Base-by-base conservation (phyloP, 2,113 vertebrate genomes). In the Oryzias celebensis region DNA sequence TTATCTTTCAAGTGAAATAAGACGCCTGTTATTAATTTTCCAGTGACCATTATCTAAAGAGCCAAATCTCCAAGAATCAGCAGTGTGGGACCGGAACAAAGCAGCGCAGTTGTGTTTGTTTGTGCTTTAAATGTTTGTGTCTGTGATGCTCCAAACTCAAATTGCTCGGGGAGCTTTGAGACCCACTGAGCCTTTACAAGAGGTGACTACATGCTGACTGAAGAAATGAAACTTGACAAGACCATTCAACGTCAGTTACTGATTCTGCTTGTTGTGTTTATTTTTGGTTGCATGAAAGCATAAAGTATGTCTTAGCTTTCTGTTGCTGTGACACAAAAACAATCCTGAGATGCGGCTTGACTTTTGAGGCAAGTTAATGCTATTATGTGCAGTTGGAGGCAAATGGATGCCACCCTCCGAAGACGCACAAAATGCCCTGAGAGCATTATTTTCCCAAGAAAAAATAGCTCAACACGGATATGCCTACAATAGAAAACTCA, bases 11-110 rank as follows among this genome's bases (percentile, higher is more conserved):
- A 75, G 68, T 80, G 68, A 80, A 86, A 84, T 63, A 72, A 84
- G 82, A 83, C 71, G 79, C 62, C 68, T 52, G 68, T 75, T 81
- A 81, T 87, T 90, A 84, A 82, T 80, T 68, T 68, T 68, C 68
- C 69, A 68, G 58, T 80, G 62, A 74, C 71, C 65, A 70, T 86
- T 82, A 83, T 31, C 60, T 63, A 52, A 69, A 75, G 64, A 77
- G 75, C 68, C 1, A 14, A 77, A 61, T 52, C 44, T 53, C 65
- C 76, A 77, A 76, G 58, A 65, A 60, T 66, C 43, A 55, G 58
- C 71, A 77, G 63, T 66, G 43, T 59, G 68, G 56, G 24, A 44
- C 52, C 43, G 31, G 47, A 52, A 65, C 28, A 54, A 55, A 62
- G 56, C 55, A 17, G 24, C 16, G 12, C 58, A 3, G 8, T 51